These are phyloP conservation scores for Cylloceria caligata DNA, from an alignment of 2,888 invertebrate species.

Conservation along the genomic window DNA sequence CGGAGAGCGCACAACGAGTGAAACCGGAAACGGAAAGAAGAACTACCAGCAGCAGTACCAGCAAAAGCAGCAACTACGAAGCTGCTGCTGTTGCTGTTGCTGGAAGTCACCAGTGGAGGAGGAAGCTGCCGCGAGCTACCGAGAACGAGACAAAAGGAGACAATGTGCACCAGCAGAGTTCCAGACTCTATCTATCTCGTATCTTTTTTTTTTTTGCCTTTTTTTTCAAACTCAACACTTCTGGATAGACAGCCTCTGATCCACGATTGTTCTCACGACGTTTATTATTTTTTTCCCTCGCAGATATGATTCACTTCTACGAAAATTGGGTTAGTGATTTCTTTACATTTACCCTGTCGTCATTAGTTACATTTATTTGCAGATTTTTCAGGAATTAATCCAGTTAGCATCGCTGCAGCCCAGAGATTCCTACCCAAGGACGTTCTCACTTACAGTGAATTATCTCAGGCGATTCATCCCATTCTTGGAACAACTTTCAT, in stretches of 20 bases:
- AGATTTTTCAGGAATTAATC: constrained; percentile 82
- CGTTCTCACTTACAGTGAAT: constrained; percentile 77
- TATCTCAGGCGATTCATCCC: constrained; percentile 83
- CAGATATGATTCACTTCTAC: neutral
- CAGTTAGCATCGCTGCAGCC: constrained; percentile 77
- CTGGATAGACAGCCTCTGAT: constrained; percentile 23
- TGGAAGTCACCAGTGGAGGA: constrained; percentile 18
- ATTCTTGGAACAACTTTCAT: constrained; percentile 79
- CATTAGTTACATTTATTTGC: neutral
- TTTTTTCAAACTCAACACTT: constrained; percentile 20
- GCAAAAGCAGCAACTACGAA: constrained; percentile 21
- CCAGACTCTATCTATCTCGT: constrained; percentile 29
- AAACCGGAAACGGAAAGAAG: constrained; percentile 62
- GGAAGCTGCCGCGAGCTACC: constrained; percentile 26
- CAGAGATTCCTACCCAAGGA: constrained; percentile 71
- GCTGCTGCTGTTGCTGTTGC: neutral
- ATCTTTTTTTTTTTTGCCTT: constrained; percentile 39
- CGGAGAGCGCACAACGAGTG: constrained; percentile 28
- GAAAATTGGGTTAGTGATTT: neutral
- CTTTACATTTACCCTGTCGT: neutral
- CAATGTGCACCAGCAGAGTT: constrained; percentile 21
- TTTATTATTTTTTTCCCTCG: neutral
- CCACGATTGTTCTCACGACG: constrained; percentile 24
- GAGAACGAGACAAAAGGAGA: constrained; percentile 33
- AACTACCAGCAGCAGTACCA: constrained; percentile 25